Evolutionary conservation across 2,888 invertebrate genomes (phyloP).

Genomic region (Eilema depressum): DNA sequence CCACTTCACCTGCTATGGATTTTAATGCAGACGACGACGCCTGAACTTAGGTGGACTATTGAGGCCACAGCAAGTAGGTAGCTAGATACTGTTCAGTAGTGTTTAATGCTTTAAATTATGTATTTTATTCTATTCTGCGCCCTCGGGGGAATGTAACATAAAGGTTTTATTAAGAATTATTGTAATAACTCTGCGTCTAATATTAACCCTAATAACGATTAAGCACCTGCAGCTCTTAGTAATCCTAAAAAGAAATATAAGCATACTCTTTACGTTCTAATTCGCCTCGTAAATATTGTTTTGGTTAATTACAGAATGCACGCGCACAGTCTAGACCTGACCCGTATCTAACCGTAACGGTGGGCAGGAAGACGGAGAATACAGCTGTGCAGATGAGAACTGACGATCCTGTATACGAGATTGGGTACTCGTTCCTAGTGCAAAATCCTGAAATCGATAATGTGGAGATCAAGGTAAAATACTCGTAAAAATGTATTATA

Average conservation of each 20-base stretch:
- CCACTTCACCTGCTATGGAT: not conserved
- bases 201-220: too few relatives aligned
- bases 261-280: too few relatives aligned
- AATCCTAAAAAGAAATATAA: too few relatives aligned
- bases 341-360: conserved; percentile 92
- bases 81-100: too few relatives aligned
- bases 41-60: not conserved
- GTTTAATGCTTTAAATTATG: too few relatives aligned
- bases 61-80: too few relatives aligned
- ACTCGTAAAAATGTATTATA: not conserved
- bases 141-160: too few relatives aligned
- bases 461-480: conserved; percentile 91
- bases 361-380: conserved; percentile 92
- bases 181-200: too few relatives aligned
- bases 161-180: too few relatives aligned
- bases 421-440: conserved; percentile 97
- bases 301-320: conserved; percentile 85
- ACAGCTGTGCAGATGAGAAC: conserved; percentile 92
- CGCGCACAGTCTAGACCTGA: conserved; percentile 92
- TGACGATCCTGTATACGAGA: conserved; percentile 97
- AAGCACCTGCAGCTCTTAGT: too few relatives aligned
- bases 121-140: not conserved
- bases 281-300: too few relatives aligned
- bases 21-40: not conserved
- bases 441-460: conserved; percentile 96